phyloP scores from a whole-genome alignment of 1,140 invertebrate species.

The Apocrypta bakeri region DNA sequence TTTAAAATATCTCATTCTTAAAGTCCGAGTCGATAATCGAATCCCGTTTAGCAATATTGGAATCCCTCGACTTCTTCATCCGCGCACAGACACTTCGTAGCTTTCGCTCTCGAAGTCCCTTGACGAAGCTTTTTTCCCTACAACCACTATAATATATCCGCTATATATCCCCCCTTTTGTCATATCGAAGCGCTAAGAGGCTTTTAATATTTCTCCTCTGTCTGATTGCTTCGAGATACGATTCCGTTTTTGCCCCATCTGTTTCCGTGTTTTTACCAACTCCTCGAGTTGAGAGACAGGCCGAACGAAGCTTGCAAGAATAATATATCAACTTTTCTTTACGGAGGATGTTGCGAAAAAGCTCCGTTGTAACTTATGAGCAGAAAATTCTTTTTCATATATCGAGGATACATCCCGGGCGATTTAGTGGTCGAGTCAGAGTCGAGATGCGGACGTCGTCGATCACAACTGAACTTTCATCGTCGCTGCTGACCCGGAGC shows the following conservation, averaged over 20 bases:
- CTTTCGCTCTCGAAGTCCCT: background rate
- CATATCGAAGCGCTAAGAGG: slow-evolving; percentile 20
- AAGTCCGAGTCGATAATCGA: slow-evolving; percentile 4
- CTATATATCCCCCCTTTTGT: slow-evolving; percentile 4
- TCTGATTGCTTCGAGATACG: slow-evolving; percentile 14
- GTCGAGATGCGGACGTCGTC: background rate
- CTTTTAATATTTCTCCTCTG: slow-evolving; percentile 30
- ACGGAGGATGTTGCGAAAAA: too few relatives aligned
- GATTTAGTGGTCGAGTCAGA: background rate
- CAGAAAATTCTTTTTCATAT: slow-evolving; percentile 2
- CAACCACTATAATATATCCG: too few relatives aligned
- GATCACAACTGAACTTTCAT: background rate
- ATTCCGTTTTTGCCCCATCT: background rate
- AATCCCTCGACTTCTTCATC: slow-evolving; percentile 8
- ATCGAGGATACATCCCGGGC: too few relatives aligned
- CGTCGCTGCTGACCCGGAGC: background rate
- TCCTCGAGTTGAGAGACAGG: background rate
- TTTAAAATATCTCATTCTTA: slow-evolving; percentile 6
- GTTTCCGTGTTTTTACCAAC: background rate
- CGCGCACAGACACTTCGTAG: background rate
- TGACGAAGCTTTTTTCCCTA: background rate
- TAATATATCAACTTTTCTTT: too few relatives aligned
- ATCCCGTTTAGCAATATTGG: slow-evolving; percentile 19
- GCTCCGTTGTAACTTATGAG: background rate
- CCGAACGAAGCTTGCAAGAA: background rate